Conservation (phyloP, 2,113 vertebrate species). For the Gallinago media region DNA sequence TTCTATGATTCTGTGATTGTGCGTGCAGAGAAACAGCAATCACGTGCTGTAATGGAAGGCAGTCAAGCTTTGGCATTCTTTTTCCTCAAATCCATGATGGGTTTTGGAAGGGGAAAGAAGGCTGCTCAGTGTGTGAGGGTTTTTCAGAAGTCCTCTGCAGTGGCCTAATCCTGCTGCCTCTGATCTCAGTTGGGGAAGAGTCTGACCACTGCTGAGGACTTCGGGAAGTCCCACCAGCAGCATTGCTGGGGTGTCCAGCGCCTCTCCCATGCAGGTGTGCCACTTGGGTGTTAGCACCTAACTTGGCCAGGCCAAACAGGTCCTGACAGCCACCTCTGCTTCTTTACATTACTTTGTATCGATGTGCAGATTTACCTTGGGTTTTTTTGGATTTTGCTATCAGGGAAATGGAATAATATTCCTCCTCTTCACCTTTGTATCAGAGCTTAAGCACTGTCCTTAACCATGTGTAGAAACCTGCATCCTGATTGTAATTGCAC, state of each 20-base stretch:
- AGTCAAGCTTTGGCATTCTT: background rate
- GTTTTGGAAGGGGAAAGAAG: background rate
- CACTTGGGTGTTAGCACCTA: background rate
- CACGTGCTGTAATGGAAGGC: background rate
- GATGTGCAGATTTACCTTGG: background rate
- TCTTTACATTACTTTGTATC: fast-evolving
- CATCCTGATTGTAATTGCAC: background rate
- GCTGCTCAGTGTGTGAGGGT: background rate
- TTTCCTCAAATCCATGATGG: background rate
- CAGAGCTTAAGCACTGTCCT: background rate
- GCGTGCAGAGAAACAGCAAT: fast-evolving
- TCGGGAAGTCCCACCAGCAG: background rate
- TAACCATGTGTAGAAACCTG: background rate
- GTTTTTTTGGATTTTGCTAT: background rate
- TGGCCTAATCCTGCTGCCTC: background rate
- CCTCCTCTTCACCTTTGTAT: background rate
- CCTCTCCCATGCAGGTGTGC: background rate
- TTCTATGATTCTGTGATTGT: too few relatives aligned
- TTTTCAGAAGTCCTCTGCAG: background rate
- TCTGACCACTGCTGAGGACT: background rate
- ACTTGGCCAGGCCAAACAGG: background rate
- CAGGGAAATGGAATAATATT: background rate
- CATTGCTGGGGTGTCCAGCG: background rate
- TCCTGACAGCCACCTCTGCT: background rate
- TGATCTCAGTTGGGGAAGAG: background rate